Percentiles rank a stretch among this genome's conserved stretches.
Conservation (phyloP, 2,797 vertebrate genomes). For the Propithecus deckenii region DNA sequence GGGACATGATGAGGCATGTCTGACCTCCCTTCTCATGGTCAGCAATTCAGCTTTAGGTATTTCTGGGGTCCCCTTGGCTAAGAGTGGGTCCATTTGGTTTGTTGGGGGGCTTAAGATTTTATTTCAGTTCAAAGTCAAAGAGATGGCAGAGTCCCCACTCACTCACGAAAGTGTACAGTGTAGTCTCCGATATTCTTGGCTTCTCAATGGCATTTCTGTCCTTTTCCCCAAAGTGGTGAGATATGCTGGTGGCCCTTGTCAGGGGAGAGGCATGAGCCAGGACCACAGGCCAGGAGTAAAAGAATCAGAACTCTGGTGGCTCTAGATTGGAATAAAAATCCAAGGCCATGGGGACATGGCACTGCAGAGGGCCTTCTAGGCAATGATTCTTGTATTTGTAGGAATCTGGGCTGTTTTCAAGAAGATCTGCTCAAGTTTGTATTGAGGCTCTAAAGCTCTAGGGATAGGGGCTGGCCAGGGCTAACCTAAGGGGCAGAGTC, state of each 20-base stretch:
- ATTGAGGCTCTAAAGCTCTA: not conserved
- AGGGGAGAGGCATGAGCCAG: not conserved
- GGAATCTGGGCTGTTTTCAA: not conserved
- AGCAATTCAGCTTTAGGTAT: no score
- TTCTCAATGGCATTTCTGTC: not conserved
- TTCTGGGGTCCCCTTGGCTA: no score
- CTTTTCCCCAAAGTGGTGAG: not conserved
- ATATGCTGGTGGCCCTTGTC: not conserved
- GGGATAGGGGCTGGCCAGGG: not conserved
- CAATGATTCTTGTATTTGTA: not conserved
- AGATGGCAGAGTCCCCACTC: not conserved
- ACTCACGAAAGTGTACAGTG: not conserved
- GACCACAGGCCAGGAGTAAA: not conserved
- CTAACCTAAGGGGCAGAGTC: not conserved
- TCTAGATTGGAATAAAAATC: not conserved
- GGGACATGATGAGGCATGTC: no score
- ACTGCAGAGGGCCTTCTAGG: not conserved
- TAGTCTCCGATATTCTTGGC: fast-evolving
- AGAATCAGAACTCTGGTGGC: not conserved
- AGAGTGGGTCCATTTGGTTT: no score
- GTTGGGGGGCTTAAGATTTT: no score
- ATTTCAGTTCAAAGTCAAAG: not conserved
- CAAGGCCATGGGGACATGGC: fast-evolving
- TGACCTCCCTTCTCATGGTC: no score
- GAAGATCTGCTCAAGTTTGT: not conserved